Conservation (phyloP, 92 coral and sea anemone species). For the Palythoa caribaeorum region DNA sequence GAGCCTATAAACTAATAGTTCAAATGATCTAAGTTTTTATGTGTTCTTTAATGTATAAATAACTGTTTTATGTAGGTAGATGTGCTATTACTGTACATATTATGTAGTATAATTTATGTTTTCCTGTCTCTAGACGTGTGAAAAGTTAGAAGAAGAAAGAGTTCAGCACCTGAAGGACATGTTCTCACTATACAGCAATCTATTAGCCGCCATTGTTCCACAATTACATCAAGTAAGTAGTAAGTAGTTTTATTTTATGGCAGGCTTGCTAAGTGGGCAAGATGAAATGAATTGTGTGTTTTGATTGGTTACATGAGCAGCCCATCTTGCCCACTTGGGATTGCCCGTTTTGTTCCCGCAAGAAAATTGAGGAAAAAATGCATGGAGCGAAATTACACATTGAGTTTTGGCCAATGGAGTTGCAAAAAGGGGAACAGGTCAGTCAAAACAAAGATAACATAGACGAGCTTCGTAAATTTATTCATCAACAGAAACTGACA, state of each 20-base stretch:
- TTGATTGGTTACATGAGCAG: too few relatives aligned
- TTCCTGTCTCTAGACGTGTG: constrained; percentile 76
- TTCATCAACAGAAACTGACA: too few relatives aligned
- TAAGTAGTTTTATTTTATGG: not conserved
- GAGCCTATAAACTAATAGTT: not conserved
- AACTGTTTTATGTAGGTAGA: not conserved
- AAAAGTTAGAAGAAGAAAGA: constrained; percentile 93
- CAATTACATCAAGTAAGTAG: constrained; percentile 88
- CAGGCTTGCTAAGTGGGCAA: too few relatives aligned
- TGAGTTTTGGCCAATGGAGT: too few relatives aligned
- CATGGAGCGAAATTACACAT: too few relatives aligned
- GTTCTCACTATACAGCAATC: constrained; percentile 85
- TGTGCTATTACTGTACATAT: not conserved
- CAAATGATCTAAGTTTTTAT: not conserved
- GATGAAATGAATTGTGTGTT: too few relatives aligned
- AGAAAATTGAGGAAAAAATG: not conserved
- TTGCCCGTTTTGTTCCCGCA: too few relatives aligned
- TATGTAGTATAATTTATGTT: not conserved
- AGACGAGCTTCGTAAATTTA: too few relatives aligned
- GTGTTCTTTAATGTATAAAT: not conserved
- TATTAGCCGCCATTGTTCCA: constrained; percentile 89
- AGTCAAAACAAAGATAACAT: too few relatives aligned
- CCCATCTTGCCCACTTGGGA: too few relatives aligned
- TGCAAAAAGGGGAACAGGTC: too few relatives aligned
- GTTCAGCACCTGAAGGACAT: constrained; percentile 83